Percentiles rank a stretch among this genome's conserved stretches.
Evolutionary conservation across 2,888 invertebrate species (phyloP).

Genomic region (Drosophila mimica): DNA sequence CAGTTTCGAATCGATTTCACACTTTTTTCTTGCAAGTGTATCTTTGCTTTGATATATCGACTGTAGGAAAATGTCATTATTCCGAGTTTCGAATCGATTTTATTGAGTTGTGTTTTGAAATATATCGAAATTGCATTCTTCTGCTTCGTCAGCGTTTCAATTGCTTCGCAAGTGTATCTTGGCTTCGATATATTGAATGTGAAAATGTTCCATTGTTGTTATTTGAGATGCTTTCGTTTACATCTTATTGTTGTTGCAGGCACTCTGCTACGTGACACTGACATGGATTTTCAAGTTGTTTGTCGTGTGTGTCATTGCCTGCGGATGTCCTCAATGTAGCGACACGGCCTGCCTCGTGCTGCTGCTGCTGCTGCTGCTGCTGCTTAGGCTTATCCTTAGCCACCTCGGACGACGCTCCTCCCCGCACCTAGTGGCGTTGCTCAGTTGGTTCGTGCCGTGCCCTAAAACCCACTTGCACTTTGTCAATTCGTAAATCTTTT

Average conservation of each 20-base stretch:
- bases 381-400: constrained; percentile 50
- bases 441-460: constrained; percentile 44
- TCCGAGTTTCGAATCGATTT: not conserved
- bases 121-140: not conserved
- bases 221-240: constrained; percentile 37
- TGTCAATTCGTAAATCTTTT: constrained; percentile 81
- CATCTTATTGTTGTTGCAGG: constrained; percentile 41
- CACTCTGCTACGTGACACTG: constrained; percentile 82
- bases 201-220: constrained; percentile 30
- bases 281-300: constrained; percentile 81
- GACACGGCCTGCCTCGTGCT: constrained; percentile 24
- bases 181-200: constrained; percentile 37
- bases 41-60: too few species aligned
- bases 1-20: not conserved
- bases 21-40: too few species aligned
- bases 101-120: not conserved
- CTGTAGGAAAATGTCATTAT: too few species aligned
- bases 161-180: constrained; percentile 51
- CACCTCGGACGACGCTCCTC: not conserved
- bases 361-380: constrained; percentile 26
- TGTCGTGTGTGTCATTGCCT: constrained; percentile 58
- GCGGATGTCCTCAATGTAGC: constrained; percentile 66
- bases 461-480: constrained; percentile 70
- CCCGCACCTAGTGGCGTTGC: constrained; percentile 8
- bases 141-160: not conserved